These are phyloP conservation scores for Australoheros facetus DNA, from an alignment of 2,797 vertebrate genomes.

Conservation along the genomic window DNA sequence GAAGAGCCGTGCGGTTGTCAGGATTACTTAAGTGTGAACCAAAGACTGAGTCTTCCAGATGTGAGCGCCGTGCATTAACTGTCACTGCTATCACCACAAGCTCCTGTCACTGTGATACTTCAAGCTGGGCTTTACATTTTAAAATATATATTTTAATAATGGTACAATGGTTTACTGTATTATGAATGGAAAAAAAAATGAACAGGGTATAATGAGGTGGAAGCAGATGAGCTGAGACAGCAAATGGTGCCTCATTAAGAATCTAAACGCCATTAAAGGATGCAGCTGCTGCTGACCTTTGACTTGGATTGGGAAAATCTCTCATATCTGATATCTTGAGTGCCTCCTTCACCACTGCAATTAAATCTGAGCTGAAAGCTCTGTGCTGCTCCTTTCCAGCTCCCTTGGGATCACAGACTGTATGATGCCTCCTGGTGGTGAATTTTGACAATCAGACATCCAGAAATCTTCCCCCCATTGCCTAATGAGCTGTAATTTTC, in stretches of 20 bases:
- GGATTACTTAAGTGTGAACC: constrained; percentile 64
- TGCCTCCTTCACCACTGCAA: neutral
- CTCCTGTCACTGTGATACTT: constrained; percentile 22
- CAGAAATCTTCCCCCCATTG: constrained; percentile 9
- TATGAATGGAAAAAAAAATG: neutral
- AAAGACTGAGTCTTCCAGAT: constrained; percentile 43
- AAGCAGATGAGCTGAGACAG: neutral
- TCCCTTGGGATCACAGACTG: constrained; percentile 1
- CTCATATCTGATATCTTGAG: neutral
- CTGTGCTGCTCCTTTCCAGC: constrained; percentile 20
- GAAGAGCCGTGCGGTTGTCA: constrained; percentile 58
- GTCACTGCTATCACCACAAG: constrained; percentile 36
- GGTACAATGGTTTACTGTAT: neutral
- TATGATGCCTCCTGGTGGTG: constrained; percentile 28
- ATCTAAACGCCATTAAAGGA: neutral
- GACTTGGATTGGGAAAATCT: neutral
- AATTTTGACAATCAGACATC: constrained; percentile 24
- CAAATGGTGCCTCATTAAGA: neutral
- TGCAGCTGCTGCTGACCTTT: constrained; percentile 28
- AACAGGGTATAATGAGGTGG: neutral
- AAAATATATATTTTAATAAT: constrained; percentile 5
- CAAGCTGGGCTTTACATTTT: constrained; percentile 38
- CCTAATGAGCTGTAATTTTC: constrained; percentile 34
- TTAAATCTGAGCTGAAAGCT: neutral
- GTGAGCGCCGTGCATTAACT: constrained; percentile 42